Conservation (phyloP, 2,888 invertebrate genomes). For the Oligia strigilis region DNA sequence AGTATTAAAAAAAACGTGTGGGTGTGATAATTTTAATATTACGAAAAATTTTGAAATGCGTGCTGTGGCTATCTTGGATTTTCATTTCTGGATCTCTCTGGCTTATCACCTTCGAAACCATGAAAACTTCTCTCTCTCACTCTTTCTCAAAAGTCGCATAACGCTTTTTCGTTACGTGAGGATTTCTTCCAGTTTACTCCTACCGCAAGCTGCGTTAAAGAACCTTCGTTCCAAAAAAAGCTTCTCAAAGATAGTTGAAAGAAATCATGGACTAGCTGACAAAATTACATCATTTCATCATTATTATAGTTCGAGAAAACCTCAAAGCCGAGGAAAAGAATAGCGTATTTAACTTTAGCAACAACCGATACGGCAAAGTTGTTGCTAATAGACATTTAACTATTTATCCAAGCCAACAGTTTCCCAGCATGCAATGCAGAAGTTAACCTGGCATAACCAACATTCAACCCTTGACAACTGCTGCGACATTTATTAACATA, state of each 20-base stretch:
- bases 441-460: slow-evolving; percentile 26
- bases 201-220: background rate
- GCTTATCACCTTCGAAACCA: background rate
- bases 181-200: background rate
- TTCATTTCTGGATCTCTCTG: background rate
- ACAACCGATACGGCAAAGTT: background rate
- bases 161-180: background rate
- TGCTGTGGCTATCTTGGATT: background rate
- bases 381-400: background rate
- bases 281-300: background rate
- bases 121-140: background rate
- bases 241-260: background rate
- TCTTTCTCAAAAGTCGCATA: background rate
- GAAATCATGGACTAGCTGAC: background rate
- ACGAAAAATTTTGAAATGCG: background rate
- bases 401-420: slow-evolving; percentile 20
- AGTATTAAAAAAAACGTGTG: background rate
- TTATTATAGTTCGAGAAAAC: background rate
- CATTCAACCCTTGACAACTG: background rate
- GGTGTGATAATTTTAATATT: background rate
- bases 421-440: slow-evolving; percentile 43
- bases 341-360: background rate
- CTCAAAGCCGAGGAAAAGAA: background rate
- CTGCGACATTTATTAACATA: slow-evolving; percentile 12
- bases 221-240: background rate